Conservation (phyloP, 1,140 invertebrate species). For the Epicauta chinensis region DNA sequence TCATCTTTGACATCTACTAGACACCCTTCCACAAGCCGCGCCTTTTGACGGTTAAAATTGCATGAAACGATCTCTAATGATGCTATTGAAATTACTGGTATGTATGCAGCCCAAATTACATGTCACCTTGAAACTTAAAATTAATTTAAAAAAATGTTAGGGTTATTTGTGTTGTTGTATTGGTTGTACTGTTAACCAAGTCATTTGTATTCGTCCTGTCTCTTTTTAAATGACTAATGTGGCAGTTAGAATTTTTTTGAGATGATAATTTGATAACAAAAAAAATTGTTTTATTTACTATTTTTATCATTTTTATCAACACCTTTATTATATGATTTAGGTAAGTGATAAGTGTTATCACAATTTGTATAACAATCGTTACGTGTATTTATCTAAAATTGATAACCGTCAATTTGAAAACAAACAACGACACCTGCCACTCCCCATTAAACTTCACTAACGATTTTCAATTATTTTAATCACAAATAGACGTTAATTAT, state of each 20-base stretch:
- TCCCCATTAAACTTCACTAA: constrained; percentile 5
- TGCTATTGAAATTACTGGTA: too few relatives aligned
- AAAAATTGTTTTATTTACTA: constrained; percentile 4
- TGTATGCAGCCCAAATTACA: too few relatives aligned
- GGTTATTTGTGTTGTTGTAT: too few relatives aligned
- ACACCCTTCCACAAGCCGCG: too few relatives aligned
- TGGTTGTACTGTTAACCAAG: too few relatives aligned
- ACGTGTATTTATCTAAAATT: constrained; percentile 3
- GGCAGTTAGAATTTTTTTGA: not conserved
- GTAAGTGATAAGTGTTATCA: constrained; percentile 11
- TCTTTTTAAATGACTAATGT: constrained; percentile 13
- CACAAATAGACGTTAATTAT: not conserved
- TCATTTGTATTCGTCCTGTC: constrained; percentile 5
- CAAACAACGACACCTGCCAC: constrained; percentile 5
- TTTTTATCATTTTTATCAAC: constrained; percentile 6
- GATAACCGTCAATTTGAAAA: not conserved
- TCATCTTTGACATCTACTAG: too few relatives aligned
- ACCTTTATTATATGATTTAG: constrained; percentile 8
- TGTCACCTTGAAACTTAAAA: too few relatives aligned
- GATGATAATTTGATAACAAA: not conserved
- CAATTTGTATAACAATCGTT: not conserved
- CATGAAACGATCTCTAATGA: too few relatives aligned
- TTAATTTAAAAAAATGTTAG: too few relatives aligned
- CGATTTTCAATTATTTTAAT: not conserved
- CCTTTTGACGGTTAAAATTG: too few relatives aligned